Conservation (phyloP, 1,140 invertebrate genomes). For the Aphis craccivora region DNA sequence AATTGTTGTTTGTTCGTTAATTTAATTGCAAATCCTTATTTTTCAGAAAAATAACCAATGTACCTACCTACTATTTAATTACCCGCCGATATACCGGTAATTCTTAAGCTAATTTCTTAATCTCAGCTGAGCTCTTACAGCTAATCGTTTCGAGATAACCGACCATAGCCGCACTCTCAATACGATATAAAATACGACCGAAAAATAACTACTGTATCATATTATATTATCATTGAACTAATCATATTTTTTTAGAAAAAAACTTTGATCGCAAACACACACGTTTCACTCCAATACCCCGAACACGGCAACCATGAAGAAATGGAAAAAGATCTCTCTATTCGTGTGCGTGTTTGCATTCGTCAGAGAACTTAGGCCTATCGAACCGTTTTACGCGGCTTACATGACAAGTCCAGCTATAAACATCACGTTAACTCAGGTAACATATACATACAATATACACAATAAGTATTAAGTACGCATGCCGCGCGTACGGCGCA, state of each 20-base stretch:
- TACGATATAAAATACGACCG: neutral
- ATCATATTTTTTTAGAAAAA: neutral
- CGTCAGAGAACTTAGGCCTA: constrained; percentile 41
- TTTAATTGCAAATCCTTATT: neutral
- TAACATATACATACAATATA: neutral
- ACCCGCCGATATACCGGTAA: neutral
- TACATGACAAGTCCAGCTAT: constrained; percentile 43
- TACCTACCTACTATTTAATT: too few relatives aligned
- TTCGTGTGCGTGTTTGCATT: constrained; percentile 54
- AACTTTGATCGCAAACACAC: neutral
- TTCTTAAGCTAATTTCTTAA: neutral
- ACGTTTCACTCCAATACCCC: neutral
- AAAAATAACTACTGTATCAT: neutral
- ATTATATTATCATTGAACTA: neutral
- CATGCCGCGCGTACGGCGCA: too few relatives aligned
- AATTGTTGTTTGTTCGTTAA: neutral
- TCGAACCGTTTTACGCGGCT: constrained; percentile 46
- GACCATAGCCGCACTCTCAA: neutral
- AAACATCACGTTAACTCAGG: constrained; percentile 31
- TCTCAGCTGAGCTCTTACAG: neutral
- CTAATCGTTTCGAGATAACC: neutral
- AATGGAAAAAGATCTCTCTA: constrained; percentile 39
- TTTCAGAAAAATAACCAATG: neutral
- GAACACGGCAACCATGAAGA: neutral
- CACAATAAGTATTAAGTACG: neutral